Base-by-base conservation (phyloP, 2,797 vertebrate species). In the Chelonia mydas region DNA sequence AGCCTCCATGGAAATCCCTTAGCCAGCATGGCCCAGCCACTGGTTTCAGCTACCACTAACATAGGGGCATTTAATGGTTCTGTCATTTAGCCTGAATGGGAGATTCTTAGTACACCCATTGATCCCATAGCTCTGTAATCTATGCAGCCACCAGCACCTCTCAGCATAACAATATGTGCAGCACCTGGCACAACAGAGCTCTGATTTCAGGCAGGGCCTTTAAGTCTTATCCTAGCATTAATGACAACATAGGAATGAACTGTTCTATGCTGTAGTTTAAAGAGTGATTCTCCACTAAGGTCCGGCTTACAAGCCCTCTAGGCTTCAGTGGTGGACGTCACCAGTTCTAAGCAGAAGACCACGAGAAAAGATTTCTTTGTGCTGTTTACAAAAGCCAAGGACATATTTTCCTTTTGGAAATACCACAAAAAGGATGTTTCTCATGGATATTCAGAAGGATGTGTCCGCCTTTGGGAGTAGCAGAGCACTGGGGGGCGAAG, bases 351-450 rank as follows among this genome's bases (percentile, higher is more conserved):
- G 57, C 90, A 81, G 61, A 97, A 55, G 82, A 55, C 72, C 96
- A 96, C 97, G 97, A 97, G 97, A 97, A 98, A 96, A 81, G 41
- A 86, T 92, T 94, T 88, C 84, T 94, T 90, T 96, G 92, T 0
- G 92, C 96, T 98, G 97, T 98, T 98, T 98, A 94, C 95, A 95
- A 96, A 94, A 84, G 79, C 93, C 89, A 91, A 94, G 90, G 91
- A 95, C 95, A 96, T 72, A 74, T 96, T 96, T 93, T 57, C 92
- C 85, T 84, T 92, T 86, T 6, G 19, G 94, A 97, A 97, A 94
- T 95, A 86, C 88, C 81, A 0, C 97, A 96, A 95, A 94, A 84
- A 97, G 96, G 93, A 97, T 89, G 79, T 97, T 98, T 98, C 97
- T 97, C 97, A 97, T 95, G 97, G 97, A 95, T 96, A 91, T 27